A percentile compares a stretch with the other conserved stretches of the same genome.
phyloP scores from a whole-genome alignment of 2,113 vertebrate genomes.

The Thunnus thynnus region DNA sequence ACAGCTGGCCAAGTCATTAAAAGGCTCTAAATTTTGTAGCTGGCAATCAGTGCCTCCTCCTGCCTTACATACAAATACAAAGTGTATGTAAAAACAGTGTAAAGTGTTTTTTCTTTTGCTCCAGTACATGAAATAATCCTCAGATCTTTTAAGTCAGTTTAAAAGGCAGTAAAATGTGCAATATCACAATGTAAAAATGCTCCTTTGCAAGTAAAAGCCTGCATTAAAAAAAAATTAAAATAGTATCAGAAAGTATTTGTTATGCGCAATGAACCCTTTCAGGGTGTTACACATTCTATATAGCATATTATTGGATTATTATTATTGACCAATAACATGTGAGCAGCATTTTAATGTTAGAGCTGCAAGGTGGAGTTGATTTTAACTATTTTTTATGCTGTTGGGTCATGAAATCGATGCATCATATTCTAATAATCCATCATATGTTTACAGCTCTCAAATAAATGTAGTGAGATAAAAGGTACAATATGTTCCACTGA shows the following conservation, averaged over 20 bases:
- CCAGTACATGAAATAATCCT: background rate
- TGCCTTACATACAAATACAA: background rate
- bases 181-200: too few species aligned
- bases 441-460: background rate
- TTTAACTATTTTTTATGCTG: background rate
- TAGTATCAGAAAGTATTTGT: too few species aligned
- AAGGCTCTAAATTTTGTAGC: constrained; percentile 19
- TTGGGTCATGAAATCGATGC: too few species aligned
- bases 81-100: background rate
- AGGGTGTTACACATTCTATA: too few species aligned
- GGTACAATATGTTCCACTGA: background rate
- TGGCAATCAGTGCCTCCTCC: background rate
- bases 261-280: too few species aligned
- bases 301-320: background rate
- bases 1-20: constrained; percentile 41
- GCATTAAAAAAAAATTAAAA: background rate
- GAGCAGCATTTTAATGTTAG: background rate
- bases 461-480: background rate
- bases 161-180: too few species aligned
- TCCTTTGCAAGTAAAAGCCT: background rate
- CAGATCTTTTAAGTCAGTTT: too few species aligned
- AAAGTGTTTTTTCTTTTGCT: background rate
- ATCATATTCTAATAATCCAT: background rate
- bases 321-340: background rate
- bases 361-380: background rate